A percentile compares a stretch with the other conserved stretches of the same genome.
Conservation (phyloP, 2,113 vertebrate species). For the Gallinago undulata region DNA sequence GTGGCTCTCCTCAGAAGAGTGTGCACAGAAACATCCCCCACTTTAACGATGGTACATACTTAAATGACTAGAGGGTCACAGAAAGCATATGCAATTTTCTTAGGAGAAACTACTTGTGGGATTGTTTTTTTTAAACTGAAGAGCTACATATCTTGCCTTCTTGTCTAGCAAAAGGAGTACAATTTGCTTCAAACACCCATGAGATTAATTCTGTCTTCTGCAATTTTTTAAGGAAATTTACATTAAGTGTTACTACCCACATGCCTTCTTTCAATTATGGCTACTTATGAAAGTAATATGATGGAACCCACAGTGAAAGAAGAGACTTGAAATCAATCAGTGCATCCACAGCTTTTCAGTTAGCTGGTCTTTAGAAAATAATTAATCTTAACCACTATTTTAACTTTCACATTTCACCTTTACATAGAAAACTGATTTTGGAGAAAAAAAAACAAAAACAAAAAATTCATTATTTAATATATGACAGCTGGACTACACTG, state of each 20-base stretch:
- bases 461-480: not conserved
- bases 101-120: not conserved
- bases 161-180: not conserved
- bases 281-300: not conserved
- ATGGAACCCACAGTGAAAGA: not conserved
- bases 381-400: not conserved
- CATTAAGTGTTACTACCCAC: not conserved
- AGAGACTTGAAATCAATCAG: not conserved
- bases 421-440: not conserved
- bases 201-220: not conserved
- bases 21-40: not conserved
- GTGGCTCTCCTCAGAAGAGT: not conserved
- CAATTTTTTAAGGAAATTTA: not conserved
- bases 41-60: not conserved
- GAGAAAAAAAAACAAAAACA: not conserved
- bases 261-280: not conserved
- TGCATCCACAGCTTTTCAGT: not conserved
- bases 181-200: not conserved
- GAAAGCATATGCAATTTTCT: not conserved
- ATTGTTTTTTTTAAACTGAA: not conserved
- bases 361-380: not conserved
- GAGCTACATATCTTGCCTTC: not conserved
- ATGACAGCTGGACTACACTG: not conserved
- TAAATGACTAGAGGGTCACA: not conserved
- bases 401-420: not conserved